Evolutionary conservation across 2,113 vertebrate species (phyloP).

Genomic region (Phyllostomus hastatus): DNA sequence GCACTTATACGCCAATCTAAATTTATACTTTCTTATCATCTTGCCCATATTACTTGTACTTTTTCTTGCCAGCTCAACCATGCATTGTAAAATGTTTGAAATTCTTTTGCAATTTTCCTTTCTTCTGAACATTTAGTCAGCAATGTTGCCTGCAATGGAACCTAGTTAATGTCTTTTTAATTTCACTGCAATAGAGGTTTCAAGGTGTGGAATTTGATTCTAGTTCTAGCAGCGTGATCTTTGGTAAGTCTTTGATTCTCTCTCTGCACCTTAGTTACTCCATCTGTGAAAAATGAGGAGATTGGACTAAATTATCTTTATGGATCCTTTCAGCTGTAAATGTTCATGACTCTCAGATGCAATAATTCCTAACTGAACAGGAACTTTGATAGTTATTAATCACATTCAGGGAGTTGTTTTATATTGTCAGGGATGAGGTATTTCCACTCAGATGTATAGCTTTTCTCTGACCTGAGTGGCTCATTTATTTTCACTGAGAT

Average conservation of each 20-base stretch:
- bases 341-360: not conserved
- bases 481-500: conserved; percentile 12
- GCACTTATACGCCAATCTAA: not conserved
- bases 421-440: not conserved
- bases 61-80: not conserved
- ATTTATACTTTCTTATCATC: not conserved
- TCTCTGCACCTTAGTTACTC: not conserved
- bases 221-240: not conserved
- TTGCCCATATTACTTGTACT: not conserved
- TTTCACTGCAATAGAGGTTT: not conserved
- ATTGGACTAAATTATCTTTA: not conserved
- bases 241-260: not conserved
- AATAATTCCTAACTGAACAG: not conserved
- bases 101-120: not conserved
- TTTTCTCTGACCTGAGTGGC: not conserved
- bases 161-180: not conserved
- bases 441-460: not conserved
- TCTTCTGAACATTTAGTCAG: not conserved
- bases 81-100: not conserved
- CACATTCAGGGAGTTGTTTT: not conserved
- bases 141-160: not conserved
- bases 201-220: not conserved
- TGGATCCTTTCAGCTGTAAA: not conserved
- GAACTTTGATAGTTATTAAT: not conserved
- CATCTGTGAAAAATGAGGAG: conserved; percentile 16